A percentile compares a stretch with the other conserved stretches of the same genome.
Conservation (phyloP, 2,113 vertebrate genomes). For the Rhinopomastus cyanomelas region DNA sequence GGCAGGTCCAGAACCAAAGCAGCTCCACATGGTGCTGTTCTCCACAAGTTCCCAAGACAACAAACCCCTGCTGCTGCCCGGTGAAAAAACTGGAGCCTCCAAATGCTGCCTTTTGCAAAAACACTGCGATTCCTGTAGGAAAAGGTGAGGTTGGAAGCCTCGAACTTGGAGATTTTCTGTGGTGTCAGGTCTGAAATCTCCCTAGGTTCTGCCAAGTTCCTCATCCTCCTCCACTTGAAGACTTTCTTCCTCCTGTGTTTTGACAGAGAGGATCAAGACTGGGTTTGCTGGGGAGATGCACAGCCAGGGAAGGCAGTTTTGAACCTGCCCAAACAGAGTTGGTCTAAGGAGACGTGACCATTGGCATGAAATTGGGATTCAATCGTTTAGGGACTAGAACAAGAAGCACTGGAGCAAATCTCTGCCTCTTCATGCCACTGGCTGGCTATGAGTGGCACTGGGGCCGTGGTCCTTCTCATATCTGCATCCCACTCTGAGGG, state of each 20-base stretch:
- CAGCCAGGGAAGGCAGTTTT: constrained; percentile 1
- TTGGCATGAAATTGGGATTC: not conserved
- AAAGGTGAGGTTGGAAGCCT: not conserved
- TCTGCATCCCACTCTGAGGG: not conserved
- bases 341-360: not conserved
- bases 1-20: constrained; percentile 4
- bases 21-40: not conserved
- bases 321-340: not conserved
- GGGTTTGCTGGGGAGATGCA: constrained; percentile 1
- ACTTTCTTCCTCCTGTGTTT: not conserved
- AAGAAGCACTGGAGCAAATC: not conserved
- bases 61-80: not conserved
- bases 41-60: not conserved
- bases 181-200: not conserved
- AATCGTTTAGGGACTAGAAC: not conserved
- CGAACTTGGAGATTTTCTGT: not conserved
- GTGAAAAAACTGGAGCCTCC: not conserved
- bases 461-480: not conserved
- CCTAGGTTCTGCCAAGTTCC: not conserved
- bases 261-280: not conserved
- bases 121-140: not conserved
- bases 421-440: not conserved
- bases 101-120: not conserved
- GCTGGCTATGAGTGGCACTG: not conserved
- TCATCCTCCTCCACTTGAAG: constrained; percentile 2